Base-by-base conservation (phyloP, 2,888 invertebrate species). In the Drepanosiphum platanoidis region DNA sequence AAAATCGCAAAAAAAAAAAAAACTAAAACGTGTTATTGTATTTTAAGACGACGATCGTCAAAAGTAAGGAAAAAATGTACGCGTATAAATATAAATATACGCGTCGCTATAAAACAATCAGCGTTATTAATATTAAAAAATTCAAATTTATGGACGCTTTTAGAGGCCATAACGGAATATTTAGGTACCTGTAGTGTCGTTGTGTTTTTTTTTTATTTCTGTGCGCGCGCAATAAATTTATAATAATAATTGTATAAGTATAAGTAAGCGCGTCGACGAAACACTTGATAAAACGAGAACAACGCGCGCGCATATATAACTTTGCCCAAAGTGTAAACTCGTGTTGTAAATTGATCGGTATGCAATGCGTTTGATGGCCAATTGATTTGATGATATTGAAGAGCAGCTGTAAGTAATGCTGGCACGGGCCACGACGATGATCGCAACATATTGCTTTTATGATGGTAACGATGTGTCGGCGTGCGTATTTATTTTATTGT, bases 381-480 rank as follows among this genome's bases (percentile, higher is more conserved):
- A 70, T 52, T 80, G 52, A 70, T 80, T 58, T 52, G 36, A 80
- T 80, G 70, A 52, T 70, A 52, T 70, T 36, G 70, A 80, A 80
- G 52, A 80, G 80, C 80, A 80, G 80, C 68, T 80, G 80, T 52
- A 52, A 15, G 30, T 80, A 80, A 80, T 80, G 80, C 70, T 8
- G 15, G 34, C 18, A 11, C 68, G 52, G 52, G 52, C 36, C n/a
- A n/a, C n/a, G n/a, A n/a, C 80, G 70, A 46, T 34, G 68, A 46
- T 79, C 79, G 68, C 68, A 80, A 80, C 80, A 80, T 52, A 80
- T 80, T 70, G 80, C 27, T 52, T 80, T 80, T 80, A 80, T 80
- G 70, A 52, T 80, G 70, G 70, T 80, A 70, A 80, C 80, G 70
- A 52, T 70, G 70, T 36, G 52, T 58, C 22, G 8, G 52, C 58